Evolutionary conservation across 2,888 invertebrate genomes (phyloP), one percentile per base, ranked within the genome.

Genomic region (Clusia tigrina): DNA sequence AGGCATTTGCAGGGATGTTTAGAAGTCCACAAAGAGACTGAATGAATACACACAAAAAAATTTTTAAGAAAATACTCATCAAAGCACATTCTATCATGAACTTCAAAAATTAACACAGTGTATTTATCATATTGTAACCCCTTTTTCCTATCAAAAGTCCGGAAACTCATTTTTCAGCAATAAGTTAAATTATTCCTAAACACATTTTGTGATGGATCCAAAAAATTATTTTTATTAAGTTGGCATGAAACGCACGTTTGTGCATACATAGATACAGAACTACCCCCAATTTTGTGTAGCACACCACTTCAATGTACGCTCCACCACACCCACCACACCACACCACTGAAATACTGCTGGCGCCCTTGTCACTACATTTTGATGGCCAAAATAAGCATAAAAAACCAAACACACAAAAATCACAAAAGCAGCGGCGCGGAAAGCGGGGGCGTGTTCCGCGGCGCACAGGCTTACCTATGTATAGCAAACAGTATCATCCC

Each of bases 351-450:
- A 55, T 46, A 42, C 20, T 38, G 38, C 15, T 69, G 66, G 67
- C 71, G 74, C 73, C 76, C 74, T 74, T 76, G 76, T 72, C 71
- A 73, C 76, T 74, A 77, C 67, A 74, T 74, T 70, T 72, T 61
- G 64, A 56, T 59, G 64, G 64, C 68, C 53, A 64, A 60, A 56
- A 66, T 62, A 59, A 48, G 58, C 65, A 65, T 52, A 68, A 56
- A 59, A 53, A 37, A 37, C 2, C 64, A 56, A 65, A 63, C 37
- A n/a, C n/a, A n/a, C n/a, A n/a, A n/a, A n/a, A n/a, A n/a, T 64
- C 46, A 57, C 54, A 51, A 58, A 22, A 54, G 62, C 48, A 57
- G 42, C 12, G 32, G 32, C 32, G 32, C 6, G 32, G 12, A 12
- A 32, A 32, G 32, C 32, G 12, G 32, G 12, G 32, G 12, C 32